Percentiles rank a stretch among this genome's conserved stretches.
Conservation (phyloP, 2,797 vertebrate genomes). For the Danio aesculapii region DNA sequence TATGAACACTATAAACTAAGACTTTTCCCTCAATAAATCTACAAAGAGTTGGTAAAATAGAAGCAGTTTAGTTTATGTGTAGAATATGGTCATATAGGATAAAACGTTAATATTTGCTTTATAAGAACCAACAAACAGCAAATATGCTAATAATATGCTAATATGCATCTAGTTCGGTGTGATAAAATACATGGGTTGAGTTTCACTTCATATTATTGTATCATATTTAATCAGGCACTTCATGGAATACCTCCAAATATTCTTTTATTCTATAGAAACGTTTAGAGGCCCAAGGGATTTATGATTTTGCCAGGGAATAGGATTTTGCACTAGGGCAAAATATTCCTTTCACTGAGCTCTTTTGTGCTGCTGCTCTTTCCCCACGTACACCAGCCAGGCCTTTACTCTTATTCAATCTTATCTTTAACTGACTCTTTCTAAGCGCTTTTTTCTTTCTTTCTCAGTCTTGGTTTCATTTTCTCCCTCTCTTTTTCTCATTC, state of each 20-base stretch:
- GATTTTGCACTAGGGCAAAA: background rate
- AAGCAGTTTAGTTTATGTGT: too few relatives aligned
- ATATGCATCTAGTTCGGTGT: too few relatives aligned
- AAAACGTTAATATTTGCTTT: too few relatives aligned
- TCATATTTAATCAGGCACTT: background rate
- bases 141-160: too few relatives aligned
- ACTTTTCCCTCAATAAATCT: too few relatives aligned
- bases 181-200: background rate
- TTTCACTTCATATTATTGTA: background rate
- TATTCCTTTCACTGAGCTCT: constrained; percentile 21
- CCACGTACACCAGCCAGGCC: constrained; percentile 5
- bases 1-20: too few relatives aligned
- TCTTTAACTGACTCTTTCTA: constrained; percentile 27
- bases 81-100: too few relatives aligned
- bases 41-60: too few relatives aligned
- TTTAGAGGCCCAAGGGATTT: background rate
- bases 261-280: background rate
- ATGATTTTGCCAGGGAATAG: constrained; percentile 20
- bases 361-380: background rate
- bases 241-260: background rate
- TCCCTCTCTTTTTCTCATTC: background rate
- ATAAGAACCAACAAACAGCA: too few relatives aligned
- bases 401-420: constrained; percentile 21
- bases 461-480: constrained; percentile 9
- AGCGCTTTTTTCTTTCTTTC: background rate